Percentiles rank a stretch among this genome's conserved stretches.
Conservation (phyloP, 1,140 invertebrate species). For the Gryon sp. region DNA sequence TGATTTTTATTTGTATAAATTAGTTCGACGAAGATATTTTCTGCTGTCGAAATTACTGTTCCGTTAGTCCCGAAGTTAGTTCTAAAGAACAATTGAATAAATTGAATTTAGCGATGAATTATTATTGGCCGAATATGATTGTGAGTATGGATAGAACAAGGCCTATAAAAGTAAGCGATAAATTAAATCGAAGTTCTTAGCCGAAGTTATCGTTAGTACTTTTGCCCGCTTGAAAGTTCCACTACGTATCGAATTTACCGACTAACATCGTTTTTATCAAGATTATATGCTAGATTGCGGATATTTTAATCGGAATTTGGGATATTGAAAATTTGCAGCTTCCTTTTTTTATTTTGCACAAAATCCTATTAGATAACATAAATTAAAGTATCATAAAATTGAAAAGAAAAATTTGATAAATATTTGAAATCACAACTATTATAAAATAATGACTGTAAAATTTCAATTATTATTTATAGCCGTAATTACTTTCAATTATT, state of each 20-base stretch:
- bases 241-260: conserved; percentile 10
- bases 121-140: conserved; percentile 48
- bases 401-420: neutral
- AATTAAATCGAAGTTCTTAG: conserved; percentile 34
- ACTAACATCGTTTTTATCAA: conserved; percentile 22
- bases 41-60: conserved; percentile 29
- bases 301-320: conserved; percentile 5
- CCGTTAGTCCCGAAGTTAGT: conserved; percentile 35
- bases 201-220: conserved; percentile 24
- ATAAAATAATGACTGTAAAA: too few species aligned
- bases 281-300: conserved; percentile 19
- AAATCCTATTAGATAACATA: neutral
- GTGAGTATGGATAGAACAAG: conserved; percentile 20
- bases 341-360: too few species aligned
- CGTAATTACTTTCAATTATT: too few species aligned
- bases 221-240: conserved; percentile 25
- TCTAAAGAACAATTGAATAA: conserved; percentile 53
- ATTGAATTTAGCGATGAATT: conserved; percentile 45
- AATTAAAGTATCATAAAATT: too few species aligned
- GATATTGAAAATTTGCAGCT: too few species aligned
- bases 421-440: too few species aligned
- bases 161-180: conserved; percentile 43
- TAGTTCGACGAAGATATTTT: conserved; percentile 6
- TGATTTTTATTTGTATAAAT: conserved; percentile 18
- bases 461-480: too few species aligned